phyloP scores from a whole-genome alignment of 2,888 invertebrate species.

The Drosophila conformis region DNA sequence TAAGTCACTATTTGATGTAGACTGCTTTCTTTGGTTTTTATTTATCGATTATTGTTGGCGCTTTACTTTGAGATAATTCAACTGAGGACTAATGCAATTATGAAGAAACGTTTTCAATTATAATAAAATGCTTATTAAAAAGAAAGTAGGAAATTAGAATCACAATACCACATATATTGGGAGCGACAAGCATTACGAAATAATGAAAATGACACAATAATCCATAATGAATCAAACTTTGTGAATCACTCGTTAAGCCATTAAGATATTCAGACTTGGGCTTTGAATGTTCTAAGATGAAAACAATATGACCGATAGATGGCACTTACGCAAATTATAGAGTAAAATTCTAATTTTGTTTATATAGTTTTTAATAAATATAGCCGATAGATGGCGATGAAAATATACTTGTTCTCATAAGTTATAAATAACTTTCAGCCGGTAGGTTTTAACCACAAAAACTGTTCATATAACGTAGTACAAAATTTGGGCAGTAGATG shows the following conservation, averaged over 20 bases:
- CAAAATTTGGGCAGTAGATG: neutral
- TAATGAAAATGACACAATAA: neutral
- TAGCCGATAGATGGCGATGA: neutral
- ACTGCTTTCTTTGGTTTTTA: neutral
- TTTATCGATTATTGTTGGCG: constrained; percentile 2
- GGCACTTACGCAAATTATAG: rapidly evolving
- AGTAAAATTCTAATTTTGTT: neutral
- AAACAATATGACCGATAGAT: neutral
- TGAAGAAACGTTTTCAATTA: neutral
- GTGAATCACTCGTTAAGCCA: neutral
- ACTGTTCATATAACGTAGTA: neutral
- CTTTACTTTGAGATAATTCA: neutral
- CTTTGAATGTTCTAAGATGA: neutral
- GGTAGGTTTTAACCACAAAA: neutral
- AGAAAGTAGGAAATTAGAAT: neutral
- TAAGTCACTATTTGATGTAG: neutral
- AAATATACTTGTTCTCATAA: neutral
- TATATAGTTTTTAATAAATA: neutral
- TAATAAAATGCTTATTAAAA: neutral
- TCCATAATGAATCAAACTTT: neutral
- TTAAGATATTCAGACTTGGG: neutral
- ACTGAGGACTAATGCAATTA: neutral
- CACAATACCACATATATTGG: neutral
- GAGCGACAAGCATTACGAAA: neutral
- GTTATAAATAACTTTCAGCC: neutral